Evolutionary conservation across 2,888 invertebrate genomes (phyloP).

Genomic region (Anthophora plumipes): DNA sequence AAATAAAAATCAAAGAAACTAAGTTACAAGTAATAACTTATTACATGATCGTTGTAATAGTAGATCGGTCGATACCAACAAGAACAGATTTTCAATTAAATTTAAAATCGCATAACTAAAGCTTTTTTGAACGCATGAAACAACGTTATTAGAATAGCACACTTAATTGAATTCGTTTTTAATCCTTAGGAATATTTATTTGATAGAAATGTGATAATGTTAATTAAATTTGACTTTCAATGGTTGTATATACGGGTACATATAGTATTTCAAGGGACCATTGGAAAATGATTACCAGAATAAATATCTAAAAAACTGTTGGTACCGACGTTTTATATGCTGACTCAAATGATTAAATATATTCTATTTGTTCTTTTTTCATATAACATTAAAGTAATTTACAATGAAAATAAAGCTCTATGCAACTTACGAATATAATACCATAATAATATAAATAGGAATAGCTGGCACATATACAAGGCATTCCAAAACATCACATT

Average conservation of each 20-base stretch:
- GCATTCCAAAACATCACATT: constrained; percentile 80
- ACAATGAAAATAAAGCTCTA: constrained; percentile 75
- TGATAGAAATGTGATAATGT: background rate
- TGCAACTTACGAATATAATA: constrained; percentile 73
- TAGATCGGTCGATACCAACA: constrained; percentile 53
- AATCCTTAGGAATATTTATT: constrained; percentile 25
- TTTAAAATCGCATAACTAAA: constrained; percentile 7
- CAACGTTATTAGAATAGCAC: background rate
- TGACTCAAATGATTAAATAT: constrained; percentile 37
- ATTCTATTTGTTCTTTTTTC: constrained; percentile 13
- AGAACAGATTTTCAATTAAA: constrained; percentile 12
- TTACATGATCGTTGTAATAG: constrained; percentile 61
- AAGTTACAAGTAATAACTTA: constrained; percentile 72
- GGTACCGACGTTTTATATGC: constrained; percentile 34
- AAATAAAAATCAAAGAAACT: constrained; percentile 74
- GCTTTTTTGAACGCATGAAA: constrained; percentile 7
- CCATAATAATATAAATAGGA: constrained; percentile 79
- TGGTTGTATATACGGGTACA: background rate
- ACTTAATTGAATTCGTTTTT: background rate
- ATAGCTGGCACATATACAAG: constrained; percentile 83
- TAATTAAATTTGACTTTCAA: background rate
- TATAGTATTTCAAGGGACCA: constrained; percentile 5
- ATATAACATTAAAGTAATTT: constrained; percentile 65
- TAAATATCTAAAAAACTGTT: constrained; percentile 27
- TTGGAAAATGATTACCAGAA: constrained; percentile 8